A percentile compares a stretch with the other conserved stretches of the same genome.
Conservation (phyloP, 1,140 invertebrate genomes). For the Drosophila neocordata region DNA sequence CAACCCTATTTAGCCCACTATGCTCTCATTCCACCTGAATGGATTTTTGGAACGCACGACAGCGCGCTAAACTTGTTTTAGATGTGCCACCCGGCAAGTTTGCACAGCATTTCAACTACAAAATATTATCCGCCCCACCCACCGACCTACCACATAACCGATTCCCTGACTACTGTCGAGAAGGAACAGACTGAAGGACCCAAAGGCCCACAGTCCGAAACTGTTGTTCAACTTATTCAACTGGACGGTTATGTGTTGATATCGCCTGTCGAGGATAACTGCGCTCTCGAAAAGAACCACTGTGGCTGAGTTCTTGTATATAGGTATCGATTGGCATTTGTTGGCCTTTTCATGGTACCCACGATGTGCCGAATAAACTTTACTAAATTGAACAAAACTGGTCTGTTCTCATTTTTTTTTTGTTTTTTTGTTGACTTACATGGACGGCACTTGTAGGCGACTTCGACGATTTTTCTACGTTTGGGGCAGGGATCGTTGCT, state of each 20-base stretch:
- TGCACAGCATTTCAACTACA: not conserved
- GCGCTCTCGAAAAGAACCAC: not conserved
- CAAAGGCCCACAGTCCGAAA: constrained; percentile 9
- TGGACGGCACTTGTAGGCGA: constrained; percentile 96
- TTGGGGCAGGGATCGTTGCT: constrained; percentile 91
- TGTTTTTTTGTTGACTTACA: constrained; percentile 88
- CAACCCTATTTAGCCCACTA: not conserved
- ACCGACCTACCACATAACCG: not conserved
- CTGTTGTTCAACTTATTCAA: constrained; percentile 44
- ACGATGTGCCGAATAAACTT: constrained; percentile 50
- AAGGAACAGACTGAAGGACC: not conserved
- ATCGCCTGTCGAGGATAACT: constrained; percentile 36
- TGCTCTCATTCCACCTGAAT: constrained; percentile 54
- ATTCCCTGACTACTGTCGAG: constrained; percentile 1
- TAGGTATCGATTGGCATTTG: constrained; percentile 10
- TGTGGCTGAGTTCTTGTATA: not conserved
- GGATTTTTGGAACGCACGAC: constrained; percentile 62
- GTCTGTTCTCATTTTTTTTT: constrained; percentile 2
- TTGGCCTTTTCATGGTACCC: constrained; percentile 44
- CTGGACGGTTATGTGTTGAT: constrained; percentile 57
- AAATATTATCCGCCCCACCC: not conserved
- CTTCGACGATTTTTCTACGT: constrained; percentile 93
- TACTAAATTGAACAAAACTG: constrained; percentile 49
- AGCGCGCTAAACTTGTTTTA: constrained; percentile 43
- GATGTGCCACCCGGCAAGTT: constrained; percentile 22